A percentile compares a stretch with the other conserved stretches of the same genome.
Evolutionary conservation across 2,113 vertebrate species (phyloP).

Genomic region (Paratilapia polleni): DNA sequence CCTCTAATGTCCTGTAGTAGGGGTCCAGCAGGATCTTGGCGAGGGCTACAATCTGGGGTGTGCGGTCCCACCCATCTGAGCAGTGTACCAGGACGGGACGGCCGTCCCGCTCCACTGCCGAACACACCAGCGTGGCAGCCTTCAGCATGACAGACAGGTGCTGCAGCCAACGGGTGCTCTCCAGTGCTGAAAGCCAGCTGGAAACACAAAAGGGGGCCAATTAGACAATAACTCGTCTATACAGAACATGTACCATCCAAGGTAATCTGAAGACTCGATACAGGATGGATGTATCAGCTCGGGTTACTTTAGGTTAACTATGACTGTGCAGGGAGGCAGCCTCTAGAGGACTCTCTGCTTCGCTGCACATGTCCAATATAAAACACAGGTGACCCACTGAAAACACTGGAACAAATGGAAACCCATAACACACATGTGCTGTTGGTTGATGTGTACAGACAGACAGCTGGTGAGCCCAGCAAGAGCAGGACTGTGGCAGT

Average conservation of each 20-base stretch:
- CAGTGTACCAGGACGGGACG: slow-evolving; percentile 96
- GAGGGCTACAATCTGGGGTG: slow-evolving; percentile 94
- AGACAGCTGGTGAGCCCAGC: slow-evolving; percentile 41
- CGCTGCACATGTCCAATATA: neutral
- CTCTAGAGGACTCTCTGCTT: neutral
- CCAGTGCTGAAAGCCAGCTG: slow-evolving; percentile 97
- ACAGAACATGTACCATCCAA: neutral
- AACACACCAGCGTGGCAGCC: slow-evolving; percentile 92
- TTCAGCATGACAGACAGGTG: slow-evolving; percentile 98
- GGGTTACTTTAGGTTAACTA: neutral
- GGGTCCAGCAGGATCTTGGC: slow-evolving; percentile 95
- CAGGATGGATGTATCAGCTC: neutral
- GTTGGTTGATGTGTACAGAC: slow-evolving; percentile 29
- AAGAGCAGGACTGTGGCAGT: slow-evolving; percentile 33
- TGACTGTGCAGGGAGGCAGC: neutral
- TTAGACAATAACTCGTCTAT: slow-evolving; percentile 3
- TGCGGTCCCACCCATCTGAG: slow-evolving; percentile 97
- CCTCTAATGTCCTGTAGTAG: slow-evolving; percentile 97
- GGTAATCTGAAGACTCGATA: neutral
- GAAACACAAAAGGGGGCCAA: neutral
- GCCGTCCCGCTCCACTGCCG: slow-evolving; percentile 91
- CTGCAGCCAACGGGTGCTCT: slow-evolving; percentile 98
- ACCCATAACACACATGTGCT: slow-evolving; percentile 2
- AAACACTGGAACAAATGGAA: neutral
- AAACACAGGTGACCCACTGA: neutral